phyloP scores from a whole-genome alignment of 2,113 vertebrate species.

The Colius striatus region DNA sequence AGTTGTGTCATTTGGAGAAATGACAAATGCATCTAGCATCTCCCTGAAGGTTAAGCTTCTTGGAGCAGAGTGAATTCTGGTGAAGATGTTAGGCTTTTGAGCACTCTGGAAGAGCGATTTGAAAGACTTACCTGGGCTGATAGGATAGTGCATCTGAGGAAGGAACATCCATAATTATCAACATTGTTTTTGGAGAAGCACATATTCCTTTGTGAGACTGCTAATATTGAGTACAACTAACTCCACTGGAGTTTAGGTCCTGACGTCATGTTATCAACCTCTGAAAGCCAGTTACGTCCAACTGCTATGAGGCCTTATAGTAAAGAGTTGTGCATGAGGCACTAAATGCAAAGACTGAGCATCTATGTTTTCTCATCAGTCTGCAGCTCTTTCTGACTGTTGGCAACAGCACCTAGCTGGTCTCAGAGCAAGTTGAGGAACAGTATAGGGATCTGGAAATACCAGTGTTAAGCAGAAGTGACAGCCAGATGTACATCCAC shows the following conservation, averaged over 20 bases:
- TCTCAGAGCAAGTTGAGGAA: not conserved
- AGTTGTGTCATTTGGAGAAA: too few species aligned
- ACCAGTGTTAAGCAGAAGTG: not conserved
- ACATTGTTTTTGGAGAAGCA: fast-evolving
- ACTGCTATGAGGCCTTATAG: not conserved
- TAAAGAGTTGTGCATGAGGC: not conserved
- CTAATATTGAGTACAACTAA: not conserved
- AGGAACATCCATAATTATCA: not conserved
- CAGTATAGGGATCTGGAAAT: not conserved
- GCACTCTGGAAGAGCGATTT: not conserved
- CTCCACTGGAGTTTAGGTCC: not conserved
- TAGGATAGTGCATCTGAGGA: fast-evolving
- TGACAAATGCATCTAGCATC: not conserved
- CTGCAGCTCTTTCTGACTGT: constrained; percentile 10
- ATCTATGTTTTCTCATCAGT: not conserved
- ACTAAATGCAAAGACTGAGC: not conserved
- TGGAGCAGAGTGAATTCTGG: not conserved
- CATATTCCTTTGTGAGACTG: not conserved
- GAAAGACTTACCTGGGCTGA: not conserved
- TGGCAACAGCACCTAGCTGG: constrained; percentile 33
- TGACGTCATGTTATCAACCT: not conserved
- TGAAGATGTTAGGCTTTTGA: not conserved
- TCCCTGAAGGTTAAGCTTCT: not conserved
- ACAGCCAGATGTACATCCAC: not conserved
- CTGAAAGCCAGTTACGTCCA: not conserved